Conservation (phyloP, 2,113 vertebrate species). For the Chauna torquata region DNA sequence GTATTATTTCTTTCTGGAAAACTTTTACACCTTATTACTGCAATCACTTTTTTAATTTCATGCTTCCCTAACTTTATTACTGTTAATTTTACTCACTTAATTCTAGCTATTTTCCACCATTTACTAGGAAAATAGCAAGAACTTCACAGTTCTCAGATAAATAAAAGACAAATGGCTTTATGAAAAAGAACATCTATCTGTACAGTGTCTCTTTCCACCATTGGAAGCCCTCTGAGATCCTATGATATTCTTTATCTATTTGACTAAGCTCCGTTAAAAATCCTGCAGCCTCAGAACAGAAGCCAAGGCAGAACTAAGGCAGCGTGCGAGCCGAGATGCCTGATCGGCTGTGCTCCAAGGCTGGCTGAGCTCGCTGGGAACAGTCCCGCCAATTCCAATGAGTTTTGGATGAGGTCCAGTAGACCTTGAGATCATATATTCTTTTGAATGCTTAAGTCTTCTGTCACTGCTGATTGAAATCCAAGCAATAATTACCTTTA, state of each 20-base stretch:
- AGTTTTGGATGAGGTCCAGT: not conserved
- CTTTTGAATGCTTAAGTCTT: not conserved
- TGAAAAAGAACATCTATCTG: not conserved
- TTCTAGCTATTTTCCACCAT: slow-evolving; percentile 55
- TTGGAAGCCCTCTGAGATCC: not conserved
- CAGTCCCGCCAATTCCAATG: not conserved
- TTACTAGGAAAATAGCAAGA: slow-evolving; percentile 26
- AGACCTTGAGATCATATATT: not conserved
- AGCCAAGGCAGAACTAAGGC: not conserved
- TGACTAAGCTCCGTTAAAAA: not conserved
- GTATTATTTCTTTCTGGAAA: slow-evolving; percentile 16
- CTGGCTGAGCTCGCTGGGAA: not conserved
- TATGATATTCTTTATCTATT: not conserved
- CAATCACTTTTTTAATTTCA: slow-evolving; percentile 74
- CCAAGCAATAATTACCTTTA: not conserved
- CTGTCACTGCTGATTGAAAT: not conserved
- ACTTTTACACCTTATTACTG: slow-evolving; percentile 49
- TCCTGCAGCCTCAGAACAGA: not conserved
- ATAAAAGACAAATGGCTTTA: not conserved
- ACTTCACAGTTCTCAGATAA: not conserved
- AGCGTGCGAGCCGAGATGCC: fast-evolving
- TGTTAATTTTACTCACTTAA: slow-evolving; percentile 71
- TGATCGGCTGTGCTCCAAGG: not conserved
- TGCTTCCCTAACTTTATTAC: slow-evolving; percentile 73
- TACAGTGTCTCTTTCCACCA: not conserved